Percentiles rank a stretch among this genome's conserved stretches.
These are phyloP conservation scores for Clarias macrocephalus DNA, from an alignment of 2,113 vertebrate genomes.

Conservation along the genomic window DNA sequence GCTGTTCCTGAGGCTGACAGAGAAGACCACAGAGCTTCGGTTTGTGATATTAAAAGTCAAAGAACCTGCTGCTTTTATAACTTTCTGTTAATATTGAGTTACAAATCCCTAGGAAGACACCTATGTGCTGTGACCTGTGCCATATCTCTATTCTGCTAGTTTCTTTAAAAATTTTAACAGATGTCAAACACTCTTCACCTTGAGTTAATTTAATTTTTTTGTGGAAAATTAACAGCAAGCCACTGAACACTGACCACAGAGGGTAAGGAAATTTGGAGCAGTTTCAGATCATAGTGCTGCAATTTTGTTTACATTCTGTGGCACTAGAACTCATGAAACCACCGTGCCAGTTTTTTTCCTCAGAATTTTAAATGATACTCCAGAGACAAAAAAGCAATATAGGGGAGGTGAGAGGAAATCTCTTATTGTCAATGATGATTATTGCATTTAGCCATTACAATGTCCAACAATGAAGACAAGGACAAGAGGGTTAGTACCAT, in stretches of 20 bases:
- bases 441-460: conserved; percentile 51
- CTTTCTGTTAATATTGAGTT: conserved; percentile 72
- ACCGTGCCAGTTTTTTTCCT: conserved; percentile 46
- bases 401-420: conserved; percentile 44
- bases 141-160: conserved; percentile 58
- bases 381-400: conserved; percentile 59
- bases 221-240: conserved; percentile 48
- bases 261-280: conserved; percentile 51
- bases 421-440: conserved; percentile 46
- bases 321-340: conserved; percentile 46
- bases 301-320: conserved; percentile 51
- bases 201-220: neutral
- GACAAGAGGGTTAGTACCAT: conserved; percentile 52
- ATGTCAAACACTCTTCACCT: neutral
- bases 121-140: conserved; percentile 45
- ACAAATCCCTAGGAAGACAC: conserved; percentile 64
- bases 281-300: conserved; percentile 45
- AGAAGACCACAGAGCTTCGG: conserved; percentile 46
- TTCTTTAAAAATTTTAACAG: conserved; percentile 5
- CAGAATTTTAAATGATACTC: conserved; percentile 26
- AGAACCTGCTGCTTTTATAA: conserved; percentile 71
- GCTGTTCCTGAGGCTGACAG: conserved; percentile 71
- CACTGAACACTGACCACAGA: conserved; percentile 33
- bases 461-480: conserved; percentile 45
- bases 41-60: conserved; percentile 47